phyloP scores from a whole-genome alignment of 2,113 vertebrate genomes.

The Lamprologus lemairii region DNA sequence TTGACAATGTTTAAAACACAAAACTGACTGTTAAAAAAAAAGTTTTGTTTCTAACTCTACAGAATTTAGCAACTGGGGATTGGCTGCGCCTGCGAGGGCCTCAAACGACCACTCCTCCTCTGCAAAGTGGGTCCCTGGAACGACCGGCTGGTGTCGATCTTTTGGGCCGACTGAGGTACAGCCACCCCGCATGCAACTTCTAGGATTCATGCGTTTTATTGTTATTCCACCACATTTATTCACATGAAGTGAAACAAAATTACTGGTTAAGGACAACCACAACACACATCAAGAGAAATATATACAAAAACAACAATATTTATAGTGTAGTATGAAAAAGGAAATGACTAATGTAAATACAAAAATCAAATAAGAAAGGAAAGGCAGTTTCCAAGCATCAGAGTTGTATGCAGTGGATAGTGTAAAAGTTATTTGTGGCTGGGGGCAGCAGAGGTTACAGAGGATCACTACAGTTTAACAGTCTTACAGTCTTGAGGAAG shows the following conservation, averaged over 20 bases:
- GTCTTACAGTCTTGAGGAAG: neutral
- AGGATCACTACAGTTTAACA: neutral
- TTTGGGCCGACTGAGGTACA: rapidly evolving
- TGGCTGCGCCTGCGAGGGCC: neutral
- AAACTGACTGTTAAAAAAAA: neutral
- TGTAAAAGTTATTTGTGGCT: neutral
- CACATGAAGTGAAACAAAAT: neutral
- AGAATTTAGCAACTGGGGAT: neutral
- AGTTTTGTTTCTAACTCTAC: neutral
- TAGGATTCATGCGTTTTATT: neutral
- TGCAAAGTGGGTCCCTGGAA: neutral
- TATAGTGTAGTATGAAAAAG: neutral
- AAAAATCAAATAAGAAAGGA: neutral
- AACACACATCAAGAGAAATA: neutral
- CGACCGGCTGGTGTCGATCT: neutral
- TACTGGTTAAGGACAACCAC: neutral
- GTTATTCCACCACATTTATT: neutral
- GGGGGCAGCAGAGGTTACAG: neutral
- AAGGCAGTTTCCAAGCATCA: neutral
- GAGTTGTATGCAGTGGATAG: neutral
- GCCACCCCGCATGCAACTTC: neutral
- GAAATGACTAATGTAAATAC: neutral
- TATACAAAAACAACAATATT: neutral
- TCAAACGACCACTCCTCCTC: neutral
- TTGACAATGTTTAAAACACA: neutral